Evolutionary conservation across 2,113 vertebrate species (phyloP), one percentile per base, ranked within the genome.

Genomic region (Dunckerocampus dactyliophorus): DNA sequence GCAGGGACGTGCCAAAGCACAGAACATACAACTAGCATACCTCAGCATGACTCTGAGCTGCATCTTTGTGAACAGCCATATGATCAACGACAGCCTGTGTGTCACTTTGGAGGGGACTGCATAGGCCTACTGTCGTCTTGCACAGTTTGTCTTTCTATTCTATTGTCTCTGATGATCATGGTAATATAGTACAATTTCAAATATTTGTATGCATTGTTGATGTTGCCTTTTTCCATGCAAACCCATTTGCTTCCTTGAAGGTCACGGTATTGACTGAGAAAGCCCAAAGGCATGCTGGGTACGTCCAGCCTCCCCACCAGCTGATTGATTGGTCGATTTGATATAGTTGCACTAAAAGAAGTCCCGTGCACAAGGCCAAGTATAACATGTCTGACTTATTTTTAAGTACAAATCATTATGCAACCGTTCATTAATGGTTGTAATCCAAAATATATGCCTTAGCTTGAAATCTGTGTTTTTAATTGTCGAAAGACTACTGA

Each of bases 181-280:
- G 13, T 13, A 42, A 42, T 14, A 42, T 12, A 42, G 39, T 14
- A 14, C 37, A 39, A 14, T 48, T 14, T 11, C 22, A 34, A 57
- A 59, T 80, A 66, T 79, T 76, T 77, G 61, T 58, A 67, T 78
- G 77, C 13, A 4, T 43, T 14, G 39, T 43, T 14, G 39, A 43
- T 43, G 13, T 43, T 43, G 39, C 39, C 39, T 43, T 43, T 43
- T 43, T 14, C 39, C 5, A 14, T 37, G 17, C 31, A 54, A 54
- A 34, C 17, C 47, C 16, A 11, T 54, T 54, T 57, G 34, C 39
- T 45, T 45, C 69, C 43, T 67, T 76, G 63, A 85, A 83, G 78
- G 83, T 85, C 72, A 70, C 71, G 63, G 66, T 82, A 82, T 87
- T 62, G 77, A 81, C 63, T 62, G 42, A 22, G 47, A 24, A 34